phyloP scores from a whole-genome alignment of 2,888 invertebrate genomes.

The Nineta flava region DNA sequence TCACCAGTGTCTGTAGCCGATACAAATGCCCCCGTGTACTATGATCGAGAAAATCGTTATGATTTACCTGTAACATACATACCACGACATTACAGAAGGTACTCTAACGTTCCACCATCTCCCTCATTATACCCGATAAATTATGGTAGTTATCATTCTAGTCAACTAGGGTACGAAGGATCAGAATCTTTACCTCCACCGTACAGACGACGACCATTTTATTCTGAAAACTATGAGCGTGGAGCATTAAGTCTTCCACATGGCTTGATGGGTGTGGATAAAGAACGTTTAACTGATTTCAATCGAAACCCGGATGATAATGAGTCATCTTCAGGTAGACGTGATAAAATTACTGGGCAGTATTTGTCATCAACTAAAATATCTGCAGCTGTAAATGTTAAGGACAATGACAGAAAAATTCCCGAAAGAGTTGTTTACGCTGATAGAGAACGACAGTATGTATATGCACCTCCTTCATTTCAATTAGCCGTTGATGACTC shows the following conservation, averaged over 20 bases:
- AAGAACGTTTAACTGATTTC: not conserved
- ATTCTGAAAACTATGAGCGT: not conserved
- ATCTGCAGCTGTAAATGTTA: conserved; percentile 24
- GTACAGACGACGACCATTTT: not conserved
- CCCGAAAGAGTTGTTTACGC: conserved; percentile 27
- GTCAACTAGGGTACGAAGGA: not conserved
- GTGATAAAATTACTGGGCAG: not conserved
- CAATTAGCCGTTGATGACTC: conserved; percentile 11
- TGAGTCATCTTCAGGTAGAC: not conserved
- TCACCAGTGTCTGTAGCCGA: conserved; percentile 12
- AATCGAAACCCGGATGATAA: not conserved
- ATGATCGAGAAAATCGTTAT: conserved; percentile 2
- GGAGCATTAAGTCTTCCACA: not conserved
- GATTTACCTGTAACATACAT: conserved; percentile 5
- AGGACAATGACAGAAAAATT: conserved; percentile 24
- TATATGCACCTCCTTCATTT: conserved; percentile 15
- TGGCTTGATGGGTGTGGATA: not conserved
- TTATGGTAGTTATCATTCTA: not conserved
- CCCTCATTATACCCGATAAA: not conserved
- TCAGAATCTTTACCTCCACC: not conserved
- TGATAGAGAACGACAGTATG: conserved; percentile 21
- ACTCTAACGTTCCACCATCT: not conserved
- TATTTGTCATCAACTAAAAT: conserved; percentile 22
- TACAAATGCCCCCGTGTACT: not conserved
- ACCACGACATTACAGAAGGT: conserved; percentile 2